These are phyloP conservation scores for Lissocephala sabroskyi DNA, from an alignment of 2,888 invertebrate genomes.

Conservation along the genomic window DNA sequence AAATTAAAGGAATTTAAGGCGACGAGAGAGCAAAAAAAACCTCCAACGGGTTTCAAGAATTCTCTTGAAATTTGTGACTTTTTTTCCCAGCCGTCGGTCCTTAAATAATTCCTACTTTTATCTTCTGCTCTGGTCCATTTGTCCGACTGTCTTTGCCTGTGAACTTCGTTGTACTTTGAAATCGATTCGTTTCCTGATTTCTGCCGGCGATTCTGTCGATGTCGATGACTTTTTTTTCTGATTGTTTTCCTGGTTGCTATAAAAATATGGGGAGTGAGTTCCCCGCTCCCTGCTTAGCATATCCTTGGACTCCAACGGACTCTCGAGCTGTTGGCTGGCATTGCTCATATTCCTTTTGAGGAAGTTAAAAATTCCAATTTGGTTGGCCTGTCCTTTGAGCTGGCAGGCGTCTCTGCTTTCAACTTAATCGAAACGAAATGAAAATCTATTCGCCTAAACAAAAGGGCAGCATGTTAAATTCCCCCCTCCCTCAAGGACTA, in stretches of 20 bases:
- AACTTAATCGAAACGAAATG: conserved; percentile 33
- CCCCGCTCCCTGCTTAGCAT: no score
- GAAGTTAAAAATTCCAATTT: conserved; percentile 36
- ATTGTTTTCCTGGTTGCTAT: no score
- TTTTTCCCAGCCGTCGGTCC: no score
- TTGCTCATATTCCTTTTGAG: conserved; percentile 22
- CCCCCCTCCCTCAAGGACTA: background rate
- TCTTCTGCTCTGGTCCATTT: background rate
- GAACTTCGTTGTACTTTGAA: conserved; percentile 27
- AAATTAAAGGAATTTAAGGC: no score
- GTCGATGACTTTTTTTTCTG: background rate
- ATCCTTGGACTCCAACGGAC: no score
- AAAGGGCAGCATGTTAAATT: background rate
- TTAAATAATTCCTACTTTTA: no score
- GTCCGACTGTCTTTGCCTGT: conserved; percentile 5
- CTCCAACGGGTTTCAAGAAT: no score
- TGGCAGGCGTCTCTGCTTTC: conserved; percentile 24
- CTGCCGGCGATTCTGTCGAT: conserved; percentile 7
- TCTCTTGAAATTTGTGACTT: background rate
- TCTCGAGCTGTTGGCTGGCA: no score
- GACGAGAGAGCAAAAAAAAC: no score
- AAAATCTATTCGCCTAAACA: conserved; percentile 34
- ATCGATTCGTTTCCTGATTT: conserved; percentile 39
- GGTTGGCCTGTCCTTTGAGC: conserved; percentile 13
- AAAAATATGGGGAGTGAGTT: no score